Evolutionary conservation across 2,113 vertebrate genomes (phyloP).

Genomic region (Paratilapia polleni): DNA sequence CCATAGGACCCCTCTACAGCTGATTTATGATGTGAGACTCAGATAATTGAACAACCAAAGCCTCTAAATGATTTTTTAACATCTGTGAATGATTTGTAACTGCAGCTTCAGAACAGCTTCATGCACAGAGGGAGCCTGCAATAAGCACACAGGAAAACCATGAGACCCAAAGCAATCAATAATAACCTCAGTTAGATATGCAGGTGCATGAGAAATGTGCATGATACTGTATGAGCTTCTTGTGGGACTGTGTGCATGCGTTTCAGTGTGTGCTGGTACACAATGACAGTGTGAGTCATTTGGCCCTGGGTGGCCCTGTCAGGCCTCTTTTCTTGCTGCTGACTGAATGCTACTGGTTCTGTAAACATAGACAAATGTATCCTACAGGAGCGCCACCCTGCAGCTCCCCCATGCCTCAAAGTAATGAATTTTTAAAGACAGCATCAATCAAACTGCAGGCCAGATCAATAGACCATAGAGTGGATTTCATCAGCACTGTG

Average conservation of each 20-base stretch:
- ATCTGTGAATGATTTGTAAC: constrained; percentile 25
- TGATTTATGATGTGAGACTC: constrained; percentile 30
- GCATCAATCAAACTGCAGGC: constrained; percentile 75
- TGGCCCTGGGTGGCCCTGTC: constrained; percentile 26
- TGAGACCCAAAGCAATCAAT: constrained; percentile 23
- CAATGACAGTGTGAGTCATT: constrained; percentile 40
- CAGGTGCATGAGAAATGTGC: background rate
- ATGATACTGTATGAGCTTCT: background rate
- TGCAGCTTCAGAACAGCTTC: background rate
- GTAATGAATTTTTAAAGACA: constrained; percentile 81
- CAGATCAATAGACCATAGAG: constrained; percentile 75
- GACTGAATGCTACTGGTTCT: constrained; percentile 59
- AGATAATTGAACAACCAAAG: constrained; percentile 27
- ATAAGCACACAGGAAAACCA: background rate
- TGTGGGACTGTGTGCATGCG: background rate
- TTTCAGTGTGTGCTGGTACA: background rate
- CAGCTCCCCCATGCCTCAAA: constrained; percentile 61
- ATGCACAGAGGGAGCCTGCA: background rate
- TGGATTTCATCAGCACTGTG: constrained; percentile 57
- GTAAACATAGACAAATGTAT: constrained; percentile 74
- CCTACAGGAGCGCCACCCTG: constrained; percentile 58
- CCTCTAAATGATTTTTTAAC: constrained; percentile 20
- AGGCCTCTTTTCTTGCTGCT: constrained; percentile 31
- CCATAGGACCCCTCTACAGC: background rate
- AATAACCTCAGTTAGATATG: constrained; percentile 2